Evolutionary conservation across 2,113 vertebrate species (phyloP).

Genomic region (Xiphophorus maculatus): DNA sequence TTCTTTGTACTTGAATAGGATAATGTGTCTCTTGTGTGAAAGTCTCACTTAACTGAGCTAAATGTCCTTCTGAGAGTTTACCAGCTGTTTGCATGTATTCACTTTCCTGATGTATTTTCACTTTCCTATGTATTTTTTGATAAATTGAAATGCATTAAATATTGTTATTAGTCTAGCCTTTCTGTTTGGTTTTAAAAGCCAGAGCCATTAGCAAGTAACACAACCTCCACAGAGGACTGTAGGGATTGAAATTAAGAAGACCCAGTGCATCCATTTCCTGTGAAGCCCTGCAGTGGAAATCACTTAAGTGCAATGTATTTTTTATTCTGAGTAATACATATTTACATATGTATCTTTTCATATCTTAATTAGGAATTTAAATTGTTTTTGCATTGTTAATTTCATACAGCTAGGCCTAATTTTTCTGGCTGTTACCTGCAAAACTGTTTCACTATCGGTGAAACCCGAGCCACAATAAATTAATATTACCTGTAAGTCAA

Average conservation of each 20-base stretch:
- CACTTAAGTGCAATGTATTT: background rate
- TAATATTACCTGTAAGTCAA: background rate
- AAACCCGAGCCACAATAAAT: background rate
- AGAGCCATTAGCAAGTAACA: background rate
- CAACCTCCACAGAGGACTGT: background rate
- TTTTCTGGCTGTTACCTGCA: background rate
- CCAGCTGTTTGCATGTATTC: background rate
- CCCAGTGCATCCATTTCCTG: background rate
- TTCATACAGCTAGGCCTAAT: background rate
- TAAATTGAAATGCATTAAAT: background rate
- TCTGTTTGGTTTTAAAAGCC: background rate
- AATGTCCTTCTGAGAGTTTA: background rate
- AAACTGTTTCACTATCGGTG: background rate
- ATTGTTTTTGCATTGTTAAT: background rate
- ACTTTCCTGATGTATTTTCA: background rate
- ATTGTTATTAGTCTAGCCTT: background rate
- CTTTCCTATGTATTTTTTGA: background rate
- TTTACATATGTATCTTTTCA: background rate
- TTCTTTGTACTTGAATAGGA: background rate
- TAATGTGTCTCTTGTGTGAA: background rate
- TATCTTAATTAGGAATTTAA: background rate
- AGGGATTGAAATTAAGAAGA: background rate
- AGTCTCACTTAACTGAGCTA: background rate
- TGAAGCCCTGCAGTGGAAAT: background rate
- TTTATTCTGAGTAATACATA: background rate